Evolutionary conservation across 2,797 vertebrate genomes (phyloP).

Genomic region (Rhynchotus rufescens): DNA sequence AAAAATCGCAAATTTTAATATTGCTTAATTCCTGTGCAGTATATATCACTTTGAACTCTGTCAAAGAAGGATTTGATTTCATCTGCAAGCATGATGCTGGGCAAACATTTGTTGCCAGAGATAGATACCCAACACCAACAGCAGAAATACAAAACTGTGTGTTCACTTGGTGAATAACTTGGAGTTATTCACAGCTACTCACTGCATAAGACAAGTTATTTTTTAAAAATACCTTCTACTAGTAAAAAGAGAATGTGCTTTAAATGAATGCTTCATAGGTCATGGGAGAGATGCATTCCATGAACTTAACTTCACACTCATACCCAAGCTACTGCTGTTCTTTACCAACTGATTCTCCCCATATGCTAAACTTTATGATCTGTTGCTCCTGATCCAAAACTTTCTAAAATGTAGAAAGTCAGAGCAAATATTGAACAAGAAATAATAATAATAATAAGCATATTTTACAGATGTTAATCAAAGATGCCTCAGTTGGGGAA

Average conservation of each 20-base stretch:
- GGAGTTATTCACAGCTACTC: background rate
- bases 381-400: background rate
- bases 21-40: background rate
- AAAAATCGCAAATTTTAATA: background rate
- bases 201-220: background rate
- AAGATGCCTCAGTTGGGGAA: fast-evolving
- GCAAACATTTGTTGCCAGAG: background rate
- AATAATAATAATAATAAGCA: background rate
- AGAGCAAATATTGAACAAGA: background rate
- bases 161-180: background rate
- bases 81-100: background rate
- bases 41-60: background rate
- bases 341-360: background rate
- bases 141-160: background rate
- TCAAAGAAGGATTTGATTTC: background rate
- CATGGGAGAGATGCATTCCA: background rate
- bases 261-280: background rate
- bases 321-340: background rate
- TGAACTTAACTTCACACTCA: background rate
- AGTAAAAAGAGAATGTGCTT: background rate
- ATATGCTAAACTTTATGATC: background rate
- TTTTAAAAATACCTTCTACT: too few species aligned
- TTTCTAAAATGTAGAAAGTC: background rate
- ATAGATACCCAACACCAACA: background rate
- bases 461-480: background rate